Evolutionary conservation across 2,888 invertebrate species (phyloP).

Genomic region (Athalia rosae): DNA sequence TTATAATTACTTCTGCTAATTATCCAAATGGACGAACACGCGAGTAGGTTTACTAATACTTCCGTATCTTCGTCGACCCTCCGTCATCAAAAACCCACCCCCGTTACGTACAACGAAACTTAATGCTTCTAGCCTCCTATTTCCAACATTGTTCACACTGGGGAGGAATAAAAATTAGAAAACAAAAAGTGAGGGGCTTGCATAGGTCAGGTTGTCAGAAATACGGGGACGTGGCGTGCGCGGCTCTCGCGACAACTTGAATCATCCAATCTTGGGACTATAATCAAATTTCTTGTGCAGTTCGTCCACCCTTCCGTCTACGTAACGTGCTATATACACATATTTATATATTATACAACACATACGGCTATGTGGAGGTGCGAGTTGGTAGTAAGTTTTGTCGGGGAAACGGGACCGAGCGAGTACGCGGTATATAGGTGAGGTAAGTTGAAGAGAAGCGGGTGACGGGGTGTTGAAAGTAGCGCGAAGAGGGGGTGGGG

Average conservation of each 20-base stretch:
- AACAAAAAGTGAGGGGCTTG: too few species aligned
- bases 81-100: too few species aligned
- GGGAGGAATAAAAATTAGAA: too few species aligned
- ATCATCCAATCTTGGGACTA: slow-evolving; percentile 9
- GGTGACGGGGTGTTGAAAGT: too few species aligned
- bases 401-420: background rate
- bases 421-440: background rate
- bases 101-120: too few species aligned
- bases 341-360: background rate
- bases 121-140: too few species aligned
- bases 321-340: background rate
- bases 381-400: background rate
- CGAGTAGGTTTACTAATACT: background rate
- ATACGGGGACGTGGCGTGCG: background rate
- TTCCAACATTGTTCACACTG: too few species aligned
- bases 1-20: slow-evolving; percentile 36
- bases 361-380: background rate
- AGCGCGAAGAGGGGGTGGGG: too few species aligned
- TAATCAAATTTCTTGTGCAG: background rate
- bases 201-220: background rate
- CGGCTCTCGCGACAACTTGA: background rate
- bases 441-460: background rate
- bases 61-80: too few species aligned
- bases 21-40: slow-evolving; percentile 30
- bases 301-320: too few species aligned